These are phyloP conservation scores for Abscondita cerata DNA, from an alignment of 2,888 invertebrate genomes.

Conservation along the genomic window DNA sequence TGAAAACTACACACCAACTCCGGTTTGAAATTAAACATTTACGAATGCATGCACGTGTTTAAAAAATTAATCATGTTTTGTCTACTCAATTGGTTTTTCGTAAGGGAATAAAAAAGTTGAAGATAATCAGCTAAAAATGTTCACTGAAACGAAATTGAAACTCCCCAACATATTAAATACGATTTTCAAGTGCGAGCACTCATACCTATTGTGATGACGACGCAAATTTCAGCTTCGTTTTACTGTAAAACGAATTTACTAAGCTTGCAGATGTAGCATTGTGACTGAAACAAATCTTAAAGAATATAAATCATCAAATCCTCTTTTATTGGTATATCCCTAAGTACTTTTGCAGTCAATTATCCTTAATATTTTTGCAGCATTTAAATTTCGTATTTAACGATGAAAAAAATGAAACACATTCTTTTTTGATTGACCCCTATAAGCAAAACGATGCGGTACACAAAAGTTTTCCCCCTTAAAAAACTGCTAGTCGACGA, in stretches of 20 bases:
- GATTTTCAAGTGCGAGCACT: conserved; percentile 34
- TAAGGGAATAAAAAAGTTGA: conserved; percentile 13
- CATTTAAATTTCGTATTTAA: too few species aligned
- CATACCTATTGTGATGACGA: conserved; percentile 33
- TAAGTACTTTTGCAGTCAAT: too few species aligned
- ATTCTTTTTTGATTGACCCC: conserved; percentile 17
- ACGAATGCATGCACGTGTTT: too few species aligned
- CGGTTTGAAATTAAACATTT: too few species aligned
- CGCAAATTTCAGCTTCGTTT: conserved; percentile 31
- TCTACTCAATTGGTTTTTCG: too few species aligned
- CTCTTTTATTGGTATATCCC: too few species aligned
- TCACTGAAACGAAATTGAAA: conserved; percentile 27
- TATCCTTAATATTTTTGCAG: too few species aligned
- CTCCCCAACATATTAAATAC: conserved; percentile 27
- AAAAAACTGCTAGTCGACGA: conserved; percentile 34
- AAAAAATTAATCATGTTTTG: too few species aligned
- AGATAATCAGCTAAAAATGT: conserved; percentile 16
- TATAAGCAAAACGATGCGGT: conserved; percentile 19
- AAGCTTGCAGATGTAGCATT: conserved; percentile 21
- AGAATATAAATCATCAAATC: conserved; percentile 9
- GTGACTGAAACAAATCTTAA: conserved; percentile 24
- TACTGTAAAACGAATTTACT: conserved; percentile 31
- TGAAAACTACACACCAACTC: too few species aligned
- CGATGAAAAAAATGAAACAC: not conserved
- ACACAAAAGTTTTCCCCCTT: conserved; percentile 27